Conservation (phyloP, 2,888 invertebrate species). For the Polietes domitor region DNA sequence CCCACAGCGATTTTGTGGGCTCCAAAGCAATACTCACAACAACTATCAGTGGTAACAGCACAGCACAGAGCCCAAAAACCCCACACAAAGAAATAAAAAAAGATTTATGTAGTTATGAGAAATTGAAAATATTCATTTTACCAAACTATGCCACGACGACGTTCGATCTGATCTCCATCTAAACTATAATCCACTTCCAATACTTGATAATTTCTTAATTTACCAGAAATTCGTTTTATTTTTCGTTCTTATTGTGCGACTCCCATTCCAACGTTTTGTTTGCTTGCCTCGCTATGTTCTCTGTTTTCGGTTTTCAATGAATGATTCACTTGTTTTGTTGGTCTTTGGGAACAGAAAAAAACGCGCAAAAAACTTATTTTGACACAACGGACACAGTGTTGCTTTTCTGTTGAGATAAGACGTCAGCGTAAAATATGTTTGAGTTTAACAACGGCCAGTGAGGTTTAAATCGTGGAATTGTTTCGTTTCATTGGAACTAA, state of each 20-base stretch:
- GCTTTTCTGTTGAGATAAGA: constrained; percentile 21
- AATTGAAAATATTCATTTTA: neutral
- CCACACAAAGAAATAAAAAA: neutral
- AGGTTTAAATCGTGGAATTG: too few relatives aligned
- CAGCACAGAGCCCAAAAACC: neutral
- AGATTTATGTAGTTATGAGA: neutral
- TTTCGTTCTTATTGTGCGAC: neutral
- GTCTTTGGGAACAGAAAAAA: constrained; percentile 1
- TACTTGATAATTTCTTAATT: neutral
- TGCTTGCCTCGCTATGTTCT: neutral
- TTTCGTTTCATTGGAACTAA: too few relatives aligned
- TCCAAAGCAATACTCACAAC: neutral
- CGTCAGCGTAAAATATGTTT: too few relatives aligned
- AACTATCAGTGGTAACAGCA: neutral
- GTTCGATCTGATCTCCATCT: neutral
- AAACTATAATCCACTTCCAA: neutral
- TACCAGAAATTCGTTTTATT: neutral
- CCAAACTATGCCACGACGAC: neutral
- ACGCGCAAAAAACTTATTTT: constrained; percentile 44
- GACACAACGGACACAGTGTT: constrained; percentile 47
- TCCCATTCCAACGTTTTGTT: neutral
- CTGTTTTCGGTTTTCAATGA: constrained; percentile 23
- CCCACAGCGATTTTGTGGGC: constrained; percentile 71
- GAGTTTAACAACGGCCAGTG: too few relatives aligned
- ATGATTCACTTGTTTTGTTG: constrained; percentile 33